Evolutionary conservation across 2,888 invertebrate genomes (phyloP), one percentile per base, ranked within the genome.

Genomic region (Sabellastarte sp.): DNA sequence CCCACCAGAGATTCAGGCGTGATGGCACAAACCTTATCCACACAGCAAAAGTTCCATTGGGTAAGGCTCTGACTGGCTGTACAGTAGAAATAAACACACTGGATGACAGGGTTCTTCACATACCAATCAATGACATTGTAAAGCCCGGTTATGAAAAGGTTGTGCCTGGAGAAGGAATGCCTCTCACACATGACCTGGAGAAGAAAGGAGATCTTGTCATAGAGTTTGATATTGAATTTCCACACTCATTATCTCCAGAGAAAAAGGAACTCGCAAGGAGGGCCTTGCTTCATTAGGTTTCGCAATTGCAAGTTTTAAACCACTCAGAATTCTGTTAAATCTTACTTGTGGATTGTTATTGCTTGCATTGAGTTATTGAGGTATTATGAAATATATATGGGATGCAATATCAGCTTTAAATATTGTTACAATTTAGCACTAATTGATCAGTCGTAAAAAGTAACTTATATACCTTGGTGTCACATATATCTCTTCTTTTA

Each of bases 121-220:
- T 84, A 61, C 84, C 84, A 3, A 84, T 84, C 66, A 84, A 80
- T 63, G 84, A 84, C 61, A 80, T 84, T 60, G 76, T 84, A 68
- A 84, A 84, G 60, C 84, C 83, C 33, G 81, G 80, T 4, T 84
- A 80, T 71, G 78, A 69, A 57, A 85, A 84, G 69, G 63, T 73
- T 15, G 84, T 84, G 2, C 80, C 81, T 1, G 74, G 75, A 15
- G 84, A 84, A 70, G 84, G 84, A 20, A 84, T 84, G 84, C 84
- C 84, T 2, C 57, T 79, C 3, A 74, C 81, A 32, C 66, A 74
- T 26, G 73, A 80, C 31, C 79, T 81, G 3, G 68, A 71, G 51
- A 65, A 77, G 69, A 81, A 78, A 69, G 84, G 84, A 53, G 81
- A 84, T 68, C 74, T 84, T 51, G 76, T 84, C 57, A 84, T 84